phyloP scores from a whole-genome alignment of 2,888 invertebrate species.

The Oasisia sp. region DNA sequence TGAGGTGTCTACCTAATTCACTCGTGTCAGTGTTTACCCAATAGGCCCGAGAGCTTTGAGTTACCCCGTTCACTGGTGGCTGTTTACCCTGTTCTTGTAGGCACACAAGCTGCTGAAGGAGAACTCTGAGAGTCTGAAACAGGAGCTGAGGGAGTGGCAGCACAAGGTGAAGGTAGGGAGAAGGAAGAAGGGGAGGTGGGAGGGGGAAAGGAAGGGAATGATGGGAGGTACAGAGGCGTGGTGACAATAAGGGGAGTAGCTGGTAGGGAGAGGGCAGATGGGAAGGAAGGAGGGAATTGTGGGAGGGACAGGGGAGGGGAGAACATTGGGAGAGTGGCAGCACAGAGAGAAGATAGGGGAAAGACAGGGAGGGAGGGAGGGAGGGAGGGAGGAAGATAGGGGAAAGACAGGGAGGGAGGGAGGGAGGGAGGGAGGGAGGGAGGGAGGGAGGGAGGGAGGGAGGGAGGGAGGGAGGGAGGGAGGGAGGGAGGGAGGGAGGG shows the following conservation, averaged over 20 bases:
- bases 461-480: no score
- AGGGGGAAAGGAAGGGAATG: background rate
- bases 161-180: conserved; percentile 27
- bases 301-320: background rate
- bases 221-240: background rate
- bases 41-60: no score
- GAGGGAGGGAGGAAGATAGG: background rate
- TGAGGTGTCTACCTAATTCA: no score
- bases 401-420: background rate
- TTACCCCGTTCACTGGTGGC: no score
- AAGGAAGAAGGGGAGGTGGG: background rate
- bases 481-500: background rate
- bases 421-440: background rate
- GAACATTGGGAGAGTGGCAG: no score
- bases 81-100: conserved; percentile 23
- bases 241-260: no score
- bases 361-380: background rate
- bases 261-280: no score
- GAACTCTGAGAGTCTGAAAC: conserved; percentile 35
- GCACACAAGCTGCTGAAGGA: conserved; percentile 38
- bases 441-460: background rate
- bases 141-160: conserved; percentile 29
- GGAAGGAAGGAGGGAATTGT: background rate
- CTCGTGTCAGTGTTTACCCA: no score
- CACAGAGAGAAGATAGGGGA: no score